Base-by-base conservation (phyloP, 1,140 invertebrate species). In the Zaprionus kolodkinae region DNA sequence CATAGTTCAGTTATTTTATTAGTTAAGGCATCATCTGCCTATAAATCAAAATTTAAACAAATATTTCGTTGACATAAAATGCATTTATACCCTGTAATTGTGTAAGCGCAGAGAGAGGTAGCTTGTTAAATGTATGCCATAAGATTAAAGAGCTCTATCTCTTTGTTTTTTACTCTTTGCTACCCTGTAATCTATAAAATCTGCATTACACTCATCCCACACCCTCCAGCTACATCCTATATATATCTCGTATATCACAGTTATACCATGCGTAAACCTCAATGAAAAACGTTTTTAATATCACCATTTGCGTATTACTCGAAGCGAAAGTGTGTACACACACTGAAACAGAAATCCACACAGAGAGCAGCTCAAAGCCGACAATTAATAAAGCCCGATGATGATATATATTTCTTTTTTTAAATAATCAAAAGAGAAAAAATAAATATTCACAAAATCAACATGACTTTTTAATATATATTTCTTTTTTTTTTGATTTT, bases 1-100 rank as follows among this genome's bases (percentile, higher is more conserved):
- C 11, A 25, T 50, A 17, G 45, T 50, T 50, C 17, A 67, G 43
- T 54, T 67, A 21, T 52, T 43, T 40, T 60, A 67, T 50, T 52
- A 27, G 48, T 63, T 63, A 17, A 50, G 15, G 12, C 35, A 36
- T 57, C 30, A 57, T 57, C 55, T 27, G 52, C 15, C 52, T 13
- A 55, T 30, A 55, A 55, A 55, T 55, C 52, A 55, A 33, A 33
- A 55, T 55, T 30, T 50, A 6, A 33, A 55, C 27, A 55, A 55
- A 55, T 30, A 55, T 55, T 55, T 55, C 21, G 27, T 55, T 33
- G 27, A 55, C 7, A 50, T 11, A 12, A 50, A 50, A 25, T 50
- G 17, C 10, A 25, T 25, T 1, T 50, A 50, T 50, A 50, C 45
- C 17, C 45, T 50, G 11, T 50, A 50, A 17, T 50, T 21, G 5